Evolutionary conservation across 2,888 invertebrate genomes (phyloP), one percentile per base, ranked within the genome.

Genomic region (Agriotes lineatus): DNA sequence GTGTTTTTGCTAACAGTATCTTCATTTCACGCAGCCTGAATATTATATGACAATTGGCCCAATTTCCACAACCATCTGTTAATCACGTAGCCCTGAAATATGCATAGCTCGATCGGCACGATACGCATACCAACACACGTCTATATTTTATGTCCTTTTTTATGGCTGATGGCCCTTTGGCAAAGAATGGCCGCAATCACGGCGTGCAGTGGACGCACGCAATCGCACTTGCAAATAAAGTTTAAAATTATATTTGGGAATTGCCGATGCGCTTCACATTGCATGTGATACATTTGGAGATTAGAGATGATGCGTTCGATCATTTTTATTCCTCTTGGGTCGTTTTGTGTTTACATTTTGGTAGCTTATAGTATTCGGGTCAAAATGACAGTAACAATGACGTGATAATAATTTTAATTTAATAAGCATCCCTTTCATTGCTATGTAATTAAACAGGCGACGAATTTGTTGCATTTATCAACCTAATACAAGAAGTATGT

Each of bases 121-220:
- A 3, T 7, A 25, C 25, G 25, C n/a, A n/a, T n/a, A n/a, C n/a
- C n/a, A n/a, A n/a, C 30, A 50, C 16, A 30, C 50, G 30, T 30
- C 14, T 12, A 30, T 45, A 45, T 64, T 64, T 50, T 50, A 58
- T 22, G 37, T 10, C 50, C 14, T 57, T 39, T 50, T 58, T 39
- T 48, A 58, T 18, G 7, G 39, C 25, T 20, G 16, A 20, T 37
- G 58, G 25, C 48, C 37, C 52, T 37, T 52, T 30, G 19, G 65
- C 57, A 52, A 65, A 65, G 65, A 65, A 65, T 65, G 22, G 65
- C 35, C 39, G 65, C 58, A 65, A 65, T 65, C 65, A 65, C 52
- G 50, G 20, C 52, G 33, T 50, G 58, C 39, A 59, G 57, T 65
- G 58, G 48, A 65, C 37, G 65, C 33, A 50, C 58, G 52, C 65